Evolutionary conservation across 2,113 vertebrate species (phyloP).

Genomic region (Oncorhynchus clarkii): DNA sequence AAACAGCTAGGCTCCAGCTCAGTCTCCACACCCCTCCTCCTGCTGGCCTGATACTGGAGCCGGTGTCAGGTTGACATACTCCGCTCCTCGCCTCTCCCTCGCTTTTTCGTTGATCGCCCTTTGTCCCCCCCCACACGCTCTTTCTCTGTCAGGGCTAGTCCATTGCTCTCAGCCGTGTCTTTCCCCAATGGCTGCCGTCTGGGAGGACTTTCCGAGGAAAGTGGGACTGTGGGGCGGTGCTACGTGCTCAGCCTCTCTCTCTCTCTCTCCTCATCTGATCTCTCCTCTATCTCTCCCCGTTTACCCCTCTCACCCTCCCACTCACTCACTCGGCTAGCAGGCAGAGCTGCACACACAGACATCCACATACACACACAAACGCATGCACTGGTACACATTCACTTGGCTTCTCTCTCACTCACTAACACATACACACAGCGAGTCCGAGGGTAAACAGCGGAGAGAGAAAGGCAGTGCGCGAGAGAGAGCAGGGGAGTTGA

Average conservation of each 20-base stretch:
- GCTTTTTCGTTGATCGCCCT: constrained; percentile 31
- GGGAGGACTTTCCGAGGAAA: constrained; percentile 75
- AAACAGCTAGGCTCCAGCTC: constrained; percentile 55
- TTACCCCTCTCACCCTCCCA: not conserved
- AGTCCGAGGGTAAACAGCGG: constrained; percentile 71
- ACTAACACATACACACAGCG: constrained; percentile 18
- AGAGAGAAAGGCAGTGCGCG: constrained; percentile 14
- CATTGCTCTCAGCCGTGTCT: constrained; percentile 55
- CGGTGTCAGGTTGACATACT: constrained; percentile 78
- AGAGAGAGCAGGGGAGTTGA: not conserved
- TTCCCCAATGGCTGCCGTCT: constrained; percentile 71
- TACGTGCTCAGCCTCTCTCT: constrained; percentile 59
- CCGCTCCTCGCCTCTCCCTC: constrained; percentile 53
- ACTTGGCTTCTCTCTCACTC: constrained; percentile 37
- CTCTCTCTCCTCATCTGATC: constrained; percentile 71
- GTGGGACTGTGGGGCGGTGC: constrained; percentile 73
- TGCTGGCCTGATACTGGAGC: constrained; percentile 69
- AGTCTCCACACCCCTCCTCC: constrained; percentile 58
- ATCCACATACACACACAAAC: constrained; percentile 31
- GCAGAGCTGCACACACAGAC: constrained; percentile 53
- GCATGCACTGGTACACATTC: constrained; percentile 60
- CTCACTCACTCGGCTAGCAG: constrained; percentile 60
- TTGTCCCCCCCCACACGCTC: constrained; percentile 34
- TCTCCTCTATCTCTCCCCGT: constrained; percentile 57
- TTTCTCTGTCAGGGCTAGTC: constrained; percentile 45